Base-by-base conservation (phyloP, 1,140 invertebrate genomes). In the Wasmannia auropunctata region DNA sequence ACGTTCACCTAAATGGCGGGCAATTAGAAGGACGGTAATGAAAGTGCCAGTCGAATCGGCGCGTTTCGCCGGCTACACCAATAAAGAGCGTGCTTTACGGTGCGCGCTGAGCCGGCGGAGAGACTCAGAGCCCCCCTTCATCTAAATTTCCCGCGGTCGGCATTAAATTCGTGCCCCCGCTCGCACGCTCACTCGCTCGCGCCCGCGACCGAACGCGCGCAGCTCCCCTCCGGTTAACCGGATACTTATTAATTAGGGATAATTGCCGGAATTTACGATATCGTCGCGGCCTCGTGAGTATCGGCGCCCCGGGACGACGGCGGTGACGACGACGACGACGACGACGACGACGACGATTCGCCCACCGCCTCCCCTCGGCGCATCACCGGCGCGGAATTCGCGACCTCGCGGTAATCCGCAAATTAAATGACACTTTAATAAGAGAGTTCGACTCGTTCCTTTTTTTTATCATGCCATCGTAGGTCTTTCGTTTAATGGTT, bases 21-120 rank as follows among this genome's bases (percentile, higher is more conserved):
- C 92, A 94, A 93, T 94, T 94, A 94, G 93, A 93, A 94, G 91
- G 92, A 93, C 89, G 84, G 91, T 92, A 94, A 94, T 94, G 91
- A 94, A 94, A 94, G 93, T 94, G 93, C 91, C 93, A 93, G 93
- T 94, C 89, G 93, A 89, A 93, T 92, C 90, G 62, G 90, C 80
- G 86, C 87, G 88, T 90, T 94, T 92, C 91, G 88, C 91, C 72
- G n/a, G 91, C 86, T 74, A 89, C 80, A 74, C 86, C 90, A 91
- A 93, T 94, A 94, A 94, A 94, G 91, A 90, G 86, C 11, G 51
- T 84, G 88, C 81, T 94, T 94, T 94, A 94, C 89, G 90, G 84
- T 91, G 75, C 69, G 34, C 62, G 81, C n/a, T 46, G 77, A 86
- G 81, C 79, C 81, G 76, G 70, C 37, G 74, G 85, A 11, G 43